Evolutionary conservation across 2,113 vertebrate species (phyloP).

Genomic region (Muntiacus muntjak): DNA sequence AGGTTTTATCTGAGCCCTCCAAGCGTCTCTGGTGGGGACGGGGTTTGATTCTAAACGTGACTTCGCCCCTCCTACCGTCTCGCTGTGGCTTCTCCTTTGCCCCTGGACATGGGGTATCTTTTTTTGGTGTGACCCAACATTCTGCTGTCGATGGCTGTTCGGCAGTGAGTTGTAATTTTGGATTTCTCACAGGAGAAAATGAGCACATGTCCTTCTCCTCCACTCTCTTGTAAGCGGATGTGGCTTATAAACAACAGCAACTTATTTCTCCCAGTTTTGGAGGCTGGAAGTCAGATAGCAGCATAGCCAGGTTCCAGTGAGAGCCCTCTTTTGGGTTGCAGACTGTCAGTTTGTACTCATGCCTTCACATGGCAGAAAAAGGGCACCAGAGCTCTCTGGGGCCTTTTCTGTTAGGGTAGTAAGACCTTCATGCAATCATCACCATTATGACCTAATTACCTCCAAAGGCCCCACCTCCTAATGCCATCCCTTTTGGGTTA

Average conservation of each 20-base stretch:
- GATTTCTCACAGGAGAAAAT: not conserved
- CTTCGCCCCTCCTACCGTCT: accelerated
- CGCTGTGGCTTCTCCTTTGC: not conserved
- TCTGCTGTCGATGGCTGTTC: not conserved
- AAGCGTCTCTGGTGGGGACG: not conserved
- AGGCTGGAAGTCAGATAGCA: not conserved
- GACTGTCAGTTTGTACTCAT: not conserved
- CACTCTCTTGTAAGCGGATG: not conserved
- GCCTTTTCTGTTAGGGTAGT: not conserved
- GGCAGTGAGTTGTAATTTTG: not conserved
- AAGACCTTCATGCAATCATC: not conserved
- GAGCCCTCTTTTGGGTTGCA: not conserved
- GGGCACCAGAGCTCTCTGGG: not conserved
- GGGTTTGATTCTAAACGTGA: not conserved
- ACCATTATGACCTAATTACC: not conserved
- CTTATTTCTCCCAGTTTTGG: not conserved
- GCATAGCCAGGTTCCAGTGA: not conserved
- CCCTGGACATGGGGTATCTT: not conserved
- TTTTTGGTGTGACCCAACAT: not conserved
- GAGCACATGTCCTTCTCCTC: not conserved
- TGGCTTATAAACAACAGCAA: not conserved
- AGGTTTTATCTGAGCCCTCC: not conserved
- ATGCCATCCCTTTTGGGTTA: not conserved
- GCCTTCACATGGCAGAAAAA: not conserved
- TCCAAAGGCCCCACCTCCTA: not conserved